phyloP scores from a whole-genome alignment of 2,797 vertebrate species.

The Enteromius fasciolatus region DNA sequence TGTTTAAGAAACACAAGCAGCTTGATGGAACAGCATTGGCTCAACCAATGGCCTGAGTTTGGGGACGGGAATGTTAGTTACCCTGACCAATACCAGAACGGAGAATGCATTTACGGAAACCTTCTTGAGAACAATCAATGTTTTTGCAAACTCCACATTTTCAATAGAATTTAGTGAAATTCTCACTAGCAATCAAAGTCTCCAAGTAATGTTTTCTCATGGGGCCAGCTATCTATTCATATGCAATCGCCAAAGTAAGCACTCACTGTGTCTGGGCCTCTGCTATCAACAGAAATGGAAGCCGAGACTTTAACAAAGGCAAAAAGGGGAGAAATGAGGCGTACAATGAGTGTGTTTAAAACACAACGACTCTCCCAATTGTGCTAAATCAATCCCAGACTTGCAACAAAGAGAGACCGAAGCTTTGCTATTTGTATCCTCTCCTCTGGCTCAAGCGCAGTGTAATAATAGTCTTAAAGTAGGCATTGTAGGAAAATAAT shows the following conservation, averaged over 20 bases:
- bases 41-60: neutral
- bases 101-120: neutral
- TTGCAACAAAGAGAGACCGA: slow-evolving; percentile 66
- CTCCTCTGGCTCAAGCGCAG: slow-evolving; percentile 70
- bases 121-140: neutral
- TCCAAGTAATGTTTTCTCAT: slow-evolving; percentile 33
- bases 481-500: slow-evolving; percentile 76
- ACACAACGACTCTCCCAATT: slow-evolving; percentile 70
- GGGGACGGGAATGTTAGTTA: neutral
- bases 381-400: slow-evolving; percentile 73
- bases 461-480: slow-evolving; percentile 79
- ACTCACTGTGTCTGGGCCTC: slow-evolving; percentile 29
- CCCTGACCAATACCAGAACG: neutral
- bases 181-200: neutral
- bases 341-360: slow-evolving; percentile 74
- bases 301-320: slow-evolving; percentile 39
- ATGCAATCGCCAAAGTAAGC: slow-evolving; percentile 21
- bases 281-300: slow-evolving; percentile 34
- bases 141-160: neutral
- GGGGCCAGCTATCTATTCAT: slow-evolving; percentile 28
- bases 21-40: neutral
- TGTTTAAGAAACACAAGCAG: neutral
- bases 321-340: slow-evolving; percentile 74
- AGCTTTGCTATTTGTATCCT: slow-evolving; percentile 74
- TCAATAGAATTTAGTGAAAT: neutral